phyloP scores from a whole-genome alignment of 2,888 invertebrate genomes.

The Cryptocephalus moraei region DNA sequence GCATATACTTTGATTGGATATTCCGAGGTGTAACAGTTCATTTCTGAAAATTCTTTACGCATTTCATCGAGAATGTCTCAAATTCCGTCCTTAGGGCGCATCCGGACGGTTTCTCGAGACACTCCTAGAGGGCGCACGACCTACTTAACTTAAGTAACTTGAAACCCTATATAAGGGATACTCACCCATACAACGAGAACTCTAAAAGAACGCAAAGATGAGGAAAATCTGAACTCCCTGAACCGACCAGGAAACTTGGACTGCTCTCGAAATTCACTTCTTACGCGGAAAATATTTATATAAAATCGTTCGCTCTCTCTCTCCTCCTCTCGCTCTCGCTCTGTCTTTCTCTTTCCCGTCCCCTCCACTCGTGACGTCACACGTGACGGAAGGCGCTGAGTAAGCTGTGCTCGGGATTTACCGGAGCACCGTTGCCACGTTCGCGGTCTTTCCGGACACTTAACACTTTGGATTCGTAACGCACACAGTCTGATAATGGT shows the following conservation, averaged over 20 bases:
- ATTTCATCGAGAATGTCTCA: too few species aligned
- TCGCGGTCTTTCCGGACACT: slow-evolving; percentile 3
- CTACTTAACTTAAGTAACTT: background rate
- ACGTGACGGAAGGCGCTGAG: background rate
- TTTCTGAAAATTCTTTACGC: too few species aligned
- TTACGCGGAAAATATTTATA: slow-evolving; percentile 8
- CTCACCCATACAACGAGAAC: slow-evolving; percentile 47
- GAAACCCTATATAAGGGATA: slow-evolving; percentile 14
- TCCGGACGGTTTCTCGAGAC: too few species aligned
- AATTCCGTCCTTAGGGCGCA: too few species aligned
- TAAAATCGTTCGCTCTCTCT: slow-evolving; percentile 6
- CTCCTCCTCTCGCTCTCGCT: slow-evolving; percentile 1
- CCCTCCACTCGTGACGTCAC: background rate
- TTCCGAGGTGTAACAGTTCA: too few species aligned
- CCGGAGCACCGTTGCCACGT: background rate
- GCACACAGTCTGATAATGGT: slow-evolving; percentile 30
- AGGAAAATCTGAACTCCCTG: slow-evolving; percentile 7
- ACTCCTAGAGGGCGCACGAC: background rate
- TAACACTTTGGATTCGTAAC: slow-evolving; percentile 12
- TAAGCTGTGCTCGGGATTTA: background rate
- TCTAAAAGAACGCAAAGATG: slow-evolving; percentile 19
- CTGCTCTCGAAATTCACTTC: slow-evolving; percentile 12
- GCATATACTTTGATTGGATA: too few species aligned
- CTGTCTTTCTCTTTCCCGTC: too few species aligned
- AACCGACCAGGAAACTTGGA: slow-evolving; percentile 4